These are phyloP conservation scores for Octopus bimaculoides DNA, from an alignment of 1,140 invertebrate species.

Conservation along the genomic window DNA sequence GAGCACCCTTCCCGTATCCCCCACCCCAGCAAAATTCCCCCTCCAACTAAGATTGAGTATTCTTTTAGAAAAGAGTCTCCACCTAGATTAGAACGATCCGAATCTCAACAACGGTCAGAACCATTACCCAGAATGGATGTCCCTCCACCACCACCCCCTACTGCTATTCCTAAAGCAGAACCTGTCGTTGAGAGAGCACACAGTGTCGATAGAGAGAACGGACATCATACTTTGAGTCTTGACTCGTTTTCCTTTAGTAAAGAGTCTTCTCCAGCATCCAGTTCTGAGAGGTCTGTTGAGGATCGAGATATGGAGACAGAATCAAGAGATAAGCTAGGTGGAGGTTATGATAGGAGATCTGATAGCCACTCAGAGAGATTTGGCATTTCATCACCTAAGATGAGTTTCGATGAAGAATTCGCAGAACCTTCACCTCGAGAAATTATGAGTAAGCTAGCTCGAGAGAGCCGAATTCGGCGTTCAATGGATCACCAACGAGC, in stretches of 20 bases:
- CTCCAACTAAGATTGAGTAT: neutral
- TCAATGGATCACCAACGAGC: slow-evolving; percentile 48
- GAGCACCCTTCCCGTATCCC: neutral
- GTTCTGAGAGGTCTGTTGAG: slow-evolving; percentile 6
- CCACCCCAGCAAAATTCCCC: neutral
- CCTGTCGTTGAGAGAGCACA: slow-evolving; percentile 1
- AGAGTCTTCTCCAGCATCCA: slow-evolving; percentile 11
- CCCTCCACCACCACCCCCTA: neutral
- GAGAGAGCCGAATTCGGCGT: slow-evolving; percentile 43
- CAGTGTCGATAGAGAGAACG: neutral
- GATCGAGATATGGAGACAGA: neutral
- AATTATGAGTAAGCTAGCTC: slow-evolving; percentile 44
- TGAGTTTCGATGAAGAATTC: slow-evolving; percentile 46
- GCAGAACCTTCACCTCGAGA: slow-evolving; percentile 47
- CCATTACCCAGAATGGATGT: neutral
- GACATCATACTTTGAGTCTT: neutral
- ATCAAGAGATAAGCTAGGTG: neutral
- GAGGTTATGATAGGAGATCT: neutral
- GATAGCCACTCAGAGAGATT: neutral
- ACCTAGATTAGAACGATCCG: slow-evolving; percentile 1
- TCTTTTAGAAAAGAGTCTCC: slow-evolving; percentile 3
- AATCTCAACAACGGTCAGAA: neutral
- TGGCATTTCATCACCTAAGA: neutral
- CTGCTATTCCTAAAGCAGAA: slow-evolving; percentile 5
- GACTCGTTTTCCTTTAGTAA: slow-evolving; percentile 4